Evolutionary conservation across 37 sponge, comb jelly and placozoan genomes (phyloP).

Genomic region (Oopsacas minuta): DNA sequence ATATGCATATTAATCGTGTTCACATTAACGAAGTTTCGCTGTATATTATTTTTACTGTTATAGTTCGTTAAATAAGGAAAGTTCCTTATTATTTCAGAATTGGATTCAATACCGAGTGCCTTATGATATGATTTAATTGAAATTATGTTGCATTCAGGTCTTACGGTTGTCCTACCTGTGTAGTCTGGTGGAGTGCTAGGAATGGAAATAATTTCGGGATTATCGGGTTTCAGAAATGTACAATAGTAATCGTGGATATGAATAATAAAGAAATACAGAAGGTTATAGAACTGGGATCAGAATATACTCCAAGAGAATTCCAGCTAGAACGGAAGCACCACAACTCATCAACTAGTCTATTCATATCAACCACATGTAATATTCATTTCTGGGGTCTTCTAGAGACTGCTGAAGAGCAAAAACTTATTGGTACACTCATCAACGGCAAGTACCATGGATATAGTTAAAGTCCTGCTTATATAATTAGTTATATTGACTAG

Average conservation of each 20-base stretch:
- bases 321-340: neutral
- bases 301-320: neutral
- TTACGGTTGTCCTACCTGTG: constrained; percentile 6
- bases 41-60: no score
- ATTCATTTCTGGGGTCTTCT: neutral
- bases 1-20: no score
- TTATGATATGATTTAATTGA: no score
- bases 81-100: no score
- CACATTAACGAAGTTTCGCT: no score
- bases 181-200: neutral
- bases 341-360: neutral
- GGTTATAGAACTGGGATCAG: neutral
- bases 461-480: no score
- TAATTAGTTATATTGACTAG: neutral
- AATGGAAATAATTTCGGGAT: neutral
- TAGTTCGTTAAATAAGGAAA: no score
- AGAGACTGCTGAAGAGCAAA: neutral
- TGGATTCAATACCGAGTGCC: no score
- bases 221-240: neutral
- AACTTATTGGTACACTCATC: neutral
- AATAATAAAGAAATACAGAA: neutral
- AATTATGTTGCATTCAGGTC: no score
- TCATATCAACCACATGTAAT: neutral
- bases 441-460: neutral
- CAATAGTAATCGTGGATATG: neutral